phyloP scores from a whole-genome alignment of 2,113 vertebrate species.

The Xyliphius kryptos region DNA sequence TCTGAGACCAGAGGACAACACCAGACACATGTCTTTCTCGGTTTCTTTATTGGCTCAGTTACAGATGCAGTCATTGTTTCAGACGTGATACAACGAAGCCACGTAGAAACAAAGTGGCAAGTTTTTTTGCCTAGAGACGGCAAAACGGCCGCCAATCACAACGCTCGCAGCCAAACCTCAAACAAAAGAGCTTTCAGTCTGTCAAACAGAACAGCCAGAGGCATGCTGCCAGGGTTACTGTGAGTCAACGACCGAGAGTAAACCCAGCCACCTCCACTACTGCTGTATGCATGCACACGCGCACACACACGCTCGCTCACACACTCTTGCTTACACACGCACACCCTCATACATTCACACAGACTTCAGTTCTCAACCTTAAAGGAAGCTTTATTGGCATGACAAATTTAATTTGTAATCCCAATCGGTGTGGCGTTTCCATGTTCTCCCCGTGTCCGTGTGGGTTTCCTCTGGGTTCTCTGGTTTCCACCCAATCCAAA shows the following conservation, averaged over 20 bases:
- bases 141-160: background rate
- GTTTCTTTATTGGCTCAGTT: conserved; percentile 17
- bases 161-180: background rate
- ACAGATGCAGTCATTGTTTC: background rate
- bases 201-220: background rate
- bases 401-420: too few relatives aligned
- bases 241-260: background rate
- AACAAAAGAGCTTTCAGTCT: background rate
- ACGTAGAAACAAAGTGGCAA: conserved; percentile 48
- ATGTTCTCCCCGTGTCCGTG: too few relatives aligned
- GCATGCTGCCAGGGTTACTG: background rate
- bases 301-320: conserved; percentile 13
- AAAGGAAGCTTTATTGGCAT: too few relatives aligned
- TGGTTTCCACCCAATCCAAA: too few relatives aligned
- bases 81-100: background rate
- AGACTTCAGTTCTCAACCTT: too few relatives aligned
- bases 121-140: background rate
- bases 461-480: too few relatives aligned
- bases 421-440: too few relatives aligned
- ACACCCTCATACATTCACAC: background rate
- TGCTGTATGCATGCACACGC: background rate
- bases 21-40: background rate
- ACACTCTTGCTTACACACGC: background rate
- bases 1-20: too few relatives aligned
- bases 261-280: background rate